Base-by-base conservation (phyloP, 2,797 vertebrate species). In the Arctocebus calabarensis region DNA sequence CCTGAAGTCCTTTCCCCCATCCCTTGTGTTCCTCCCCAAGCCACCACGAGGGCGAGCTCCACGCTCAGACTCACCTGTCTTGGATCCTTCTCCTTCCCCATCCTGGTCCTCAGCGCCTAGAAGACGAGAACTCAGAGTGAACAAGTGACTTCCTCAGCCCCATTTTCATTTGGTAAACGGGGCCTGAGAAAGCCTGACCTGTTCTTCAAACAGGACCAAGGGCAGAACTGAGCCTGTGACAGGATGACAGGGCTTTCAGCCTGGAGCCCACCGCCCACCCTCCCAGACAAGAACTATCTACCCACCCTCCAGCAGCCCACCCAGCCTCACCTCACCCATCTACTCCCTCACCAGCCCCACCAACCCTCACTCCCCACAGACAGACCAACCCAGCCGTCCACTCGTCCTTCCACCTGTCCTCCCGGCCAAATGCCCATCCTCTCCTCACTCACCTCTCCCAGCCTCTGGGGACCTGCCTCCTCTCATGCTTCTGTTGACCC, bases 31-130 rank as follows among this genome's bases (percentile, higher is more conserved):
- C 27, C 7, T 71, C 83, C 48, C 52, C n/a, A 3, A 52, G 48
- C 22, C 37, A 70, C 27, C 70, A 84, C 22, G 11, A 82, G 94
- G n/a, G 34, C 16, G 78, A 70, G 43, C 59, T 71, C 48, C 8
- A 29, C 40, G 45, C 37, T 73, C 87, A 37, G 40, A 97, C 99
- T 98, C 96, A 99, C 99, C 99, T 98, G 99, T 99, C 98, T 99
- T 99, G 98, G 98, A 98, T 97, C 99, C 99, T 87, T 99, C 99
- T 97, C 99, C 99, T 64, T 99, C 99, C 73, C 98, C 98, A 48
- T 99, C 99, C 97, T 98, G 99, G 96, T 99, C 99, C 98, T 99
- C 99, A 2, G 98, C 98, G 84, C 99, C 99, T 99, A 98, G 96
- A 96, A 98, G 95, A 95, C 12, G 94, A 68, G 11, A 84, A 77